phyloP scores from a whole-genome alignment of 2,113 vertebrate species.

The Theristicus caerulescens region DNA sequence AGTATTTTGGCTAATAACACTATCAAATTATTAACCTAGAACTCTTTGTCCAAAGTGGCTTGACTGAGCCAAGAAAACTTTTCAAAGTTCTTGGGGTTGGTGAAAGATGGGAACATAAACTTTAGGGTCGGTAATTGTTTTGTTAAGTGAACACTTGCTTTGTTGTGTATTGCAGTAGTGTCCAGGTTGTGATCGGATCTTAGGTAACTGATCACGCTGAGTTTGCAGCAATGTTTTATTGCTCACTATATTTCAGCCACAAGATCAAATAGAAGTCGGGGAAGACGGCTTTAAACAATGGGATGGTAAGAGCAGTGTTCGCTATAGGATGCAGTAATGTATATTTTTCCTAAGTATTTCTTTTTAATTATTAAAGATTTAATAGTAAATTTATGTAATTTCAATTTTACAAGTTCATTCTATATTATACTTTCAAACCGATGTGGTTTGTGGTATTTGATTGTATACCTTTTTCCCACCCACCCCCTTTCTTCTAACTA shows the following conservation, averaged over 20 bases:
- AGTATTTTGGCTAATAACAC: neutral
- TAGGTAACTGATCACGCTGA: conserved; percentile 71
- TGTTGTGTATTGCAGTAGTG: conserved; percentile 67
- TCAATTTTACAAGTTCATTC: neutral
- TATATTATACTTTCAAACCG: neutral
- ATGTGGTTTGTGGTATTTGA: neutral
- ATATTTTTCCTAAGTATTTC: conserved; percentile 63
- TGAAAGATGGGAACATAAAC: neutral
- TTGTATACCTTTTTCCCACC: neutral
- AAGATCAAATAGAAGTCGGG: conserved; percentile 97
- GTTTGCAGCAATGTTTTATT: conserved; percentile 77
- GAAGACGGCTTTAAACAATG: conserved; percentile 99
- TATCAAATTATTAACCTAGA: accelerated
- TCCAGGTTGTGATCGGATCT: conserved; percentile 78
- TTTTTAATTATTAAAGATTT: conserved; percentile 9
- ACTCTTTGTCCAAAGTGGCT: neutral
- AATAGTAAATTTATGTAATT: conserved; percentile 9
- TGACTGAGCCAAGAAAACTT: neutral
- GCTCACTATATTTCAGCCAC: conserved; percentile 97
- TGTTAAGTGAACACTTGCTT: neutral
- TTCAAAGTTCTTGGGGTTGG: neutral
- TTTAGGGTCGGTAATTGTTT: neutral
- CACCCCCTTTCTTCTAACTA: conserved; percentile 59
- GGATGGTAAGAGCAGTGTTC: conserved; percentile 91
- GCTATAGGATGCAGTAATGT: conserved; percentile 79